Evolutionary conservation across 1,140 invertebrate genomes (phyloP).

Genomic region (Palaemon carinicauda): DNA sequence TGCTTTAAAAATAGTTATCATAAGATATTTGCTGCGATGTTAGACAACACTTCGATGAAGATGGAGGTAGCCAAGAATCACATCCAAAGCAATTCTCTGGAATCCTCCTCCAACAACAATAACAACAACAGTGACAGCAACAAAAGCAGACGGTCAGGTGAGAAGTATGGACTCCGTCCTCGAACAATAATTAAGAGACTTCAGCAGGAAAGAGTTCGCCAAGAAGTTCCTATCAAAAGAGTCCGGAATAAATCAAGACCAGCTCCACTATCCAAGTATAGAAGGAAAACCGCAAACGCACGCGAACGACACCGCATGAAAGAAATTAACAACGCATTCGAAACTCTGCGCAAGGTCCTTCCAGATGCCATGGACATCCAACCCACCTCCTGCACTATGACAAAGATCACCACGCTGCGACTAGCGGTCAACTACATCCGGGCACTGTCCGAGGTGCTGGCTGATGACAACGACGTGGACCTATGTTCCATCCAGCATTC

Average conservation of each 20-base stretch:
- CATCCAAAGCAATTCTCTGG: too few species aligned
- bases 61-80: background rate
- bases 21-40: too few species aligned
- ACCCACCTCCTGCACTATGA: slow-evolving; percentile 70
- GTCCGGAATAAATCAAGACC: background rate
- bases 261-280: slow-evolving; percentile 72
- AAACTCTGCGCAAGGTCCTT: slow-evolving; percentile 75
- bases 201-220: background rate
- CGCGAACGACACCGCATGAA: slow-evolving; percentile 83
- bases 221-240: background rate
- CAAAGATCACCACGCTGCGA: slow-evolving; percentile 85
- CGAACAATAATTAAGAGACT: background rate
- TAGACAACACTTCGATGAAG: background rate
- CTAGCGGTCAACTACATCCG: slow-evolving; percentile 87
- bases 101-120: too few species aligned
- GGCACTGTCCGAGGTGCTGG: slow-evolving; percentile 68
- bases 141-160: background rate
- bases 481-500: background rate
- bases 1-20: too few species aligned
- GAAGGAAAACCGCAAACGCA: slow-evolving; percentile 87
- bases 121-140: background rate
- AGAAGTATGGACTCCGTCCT: background rate
- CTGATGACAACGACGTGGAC: slow-evolving; percentile 9
- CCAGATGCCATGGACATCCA: slow-evolving; percentile 67
- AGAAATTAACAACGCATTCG: slow-evolving; percentile 88